A percentile compares a stretch with the other conserved stretches of the same genome.
phyloP scores from a whole-genome alignment of 2,113 vertebrate genomes.

The Chrysemys picta region DNA sequence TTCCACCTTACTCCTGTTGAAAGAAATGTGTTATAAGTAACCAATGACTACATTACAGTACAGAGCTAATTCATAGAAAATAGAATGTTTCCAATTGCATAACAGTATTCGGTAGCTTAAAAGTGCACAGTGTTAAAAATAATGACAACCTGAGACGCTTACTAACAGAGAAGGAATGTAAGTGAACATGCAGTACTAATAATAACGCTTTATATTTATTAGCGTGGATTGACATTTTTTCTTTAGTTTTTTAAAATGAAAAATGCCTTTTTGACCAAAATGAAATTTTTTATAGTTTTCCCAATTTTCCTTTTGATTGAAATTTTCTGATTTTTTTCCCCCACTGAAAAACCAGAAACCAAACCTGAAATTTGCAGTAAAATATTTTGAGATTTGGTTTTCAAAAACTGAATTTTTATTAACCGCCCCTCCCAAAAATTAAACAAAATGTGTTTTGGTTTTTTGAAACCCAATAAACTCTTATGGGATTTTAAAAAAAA shows the following conservation, averaged over 20 bases:
- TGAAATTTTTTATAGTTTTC: neutral
- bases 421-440: fast-evolving
- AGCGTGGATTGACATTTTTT: neutral
- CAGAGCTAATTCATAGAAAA: neutral
- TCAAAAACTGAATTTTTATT: neutral
- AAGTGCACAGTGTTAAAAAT: slow-evolving; percentile 4
- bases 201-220: neutral
- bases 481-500: neutral
- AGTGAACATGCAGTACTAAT: neutral
- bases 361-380: neutral
- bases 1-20: neutral
- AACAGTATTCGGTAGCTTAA: neutral
- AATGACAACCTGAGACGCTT: neutral
- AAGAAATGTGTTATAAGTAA: neutral
- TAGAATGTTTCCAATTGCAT: neutral
- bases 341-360: neutral
- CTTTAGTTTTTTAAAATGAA: neutral
- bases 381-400: neutral
- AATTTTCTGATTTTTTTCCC: neutral
- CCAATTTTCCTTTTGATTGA: neutral
- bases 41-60: neutral
- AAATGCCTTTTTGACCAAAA: neutral
- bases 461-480: neutral
- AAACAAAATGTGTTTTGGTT: neutral
- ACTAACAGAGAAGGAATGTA: neutral